Percentiles rank a stretch among this genome's conserved stretches.
Evolutionary conservation across 2,113 vertebrate species (phyloP).

Genomic region (Gymnocephalus cernua): DNA sequence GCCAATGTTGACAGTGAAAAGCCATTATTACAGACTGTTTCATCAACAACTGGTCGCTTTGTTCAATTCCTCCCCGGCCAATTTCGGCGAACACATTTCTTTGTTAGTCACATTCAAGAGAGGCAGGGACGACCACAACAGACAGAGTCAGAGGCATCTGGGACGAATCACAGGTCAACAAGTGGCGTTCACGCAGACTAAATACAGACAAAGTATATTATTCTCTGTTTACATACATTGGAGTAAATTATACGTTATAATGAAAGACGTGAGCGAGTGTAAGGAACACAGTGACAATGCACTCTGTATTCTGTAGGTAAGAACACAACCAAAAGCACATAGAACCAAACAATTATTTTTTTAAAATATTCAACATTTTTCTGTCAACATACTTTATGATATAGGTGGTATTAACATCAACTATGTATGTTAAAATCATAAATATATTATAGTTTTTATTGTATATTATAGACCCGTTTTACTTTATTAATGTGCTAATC

Average conservation of each 20-base stretch:
- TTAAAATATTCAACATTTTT: not conserved
- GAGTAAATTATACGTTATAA: slow-evolving; percentile 41
- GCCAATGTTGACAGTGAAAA: slow-evolving; percentile 21
- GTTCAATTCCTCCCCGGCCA: slow-evolving; percentile 1
- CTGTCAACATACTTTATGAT: not conserved
- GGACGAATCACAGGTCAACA: slow-evolving; percentile 43
- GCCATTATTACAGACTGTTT: not conserved
- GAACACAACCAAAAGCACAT: not conserved
- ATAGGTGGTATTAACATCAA: no score
- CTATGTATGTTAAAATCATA: no score
- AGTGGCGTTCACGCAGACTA: slow-evolving; percentile 46
- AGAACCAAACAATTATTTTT: not conserved
- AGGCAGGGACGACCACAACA: slow-evolving; percentile 48
- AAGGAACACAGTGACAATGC: slow-evolving; percentile 14
- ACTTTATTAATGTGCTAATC: no score
- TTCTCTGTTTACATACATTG: slow-evolving; percentile 41
- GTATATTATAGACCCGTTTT: no score
- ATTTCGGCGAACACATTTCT: slow-evolving; percentile 4
- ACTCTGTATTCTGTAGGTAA: no score
- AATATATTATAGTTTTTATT: no score
- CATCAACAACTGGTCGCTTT: slow-evolving; percentile 39
- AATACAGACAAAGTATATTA: slow-evolving; percentile 57
- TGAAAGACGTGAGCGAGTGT: slow-evolving; percentile 44
- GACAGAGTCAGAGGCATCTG: slow-evolving; percentile 41
- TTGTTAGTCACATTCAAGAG: slow-evolving; percentile 28